A percentile compares a stretch with the other conserved stretches of the same genome.
phyloP scores from a whole-genome alignment of 53 echinoderm and acorn worm genomes.

The Stichopus horrens region DNA sequence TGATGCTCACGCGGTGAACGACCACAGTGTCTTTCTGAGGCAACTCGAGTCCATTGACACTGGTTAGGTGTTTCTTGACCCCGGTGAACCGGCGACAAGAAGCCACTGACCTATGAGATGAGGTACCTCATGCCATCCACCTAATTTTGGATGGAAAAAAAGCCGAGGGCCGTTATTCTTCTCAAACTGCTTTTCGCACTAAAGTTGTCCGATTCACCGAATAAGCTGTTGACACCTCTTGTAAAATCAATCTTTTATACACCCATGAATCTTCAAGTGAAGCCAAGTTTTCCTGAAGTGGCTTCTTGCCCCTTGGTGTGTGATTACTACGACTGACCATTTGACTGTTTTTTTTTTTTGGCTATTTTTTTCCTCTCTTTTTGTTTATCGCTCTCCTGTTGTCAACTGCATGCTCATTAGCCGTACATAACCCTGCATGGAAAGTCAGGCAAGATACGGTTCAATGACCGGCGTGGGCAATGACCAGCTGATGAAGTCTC shows the following conservation, averaged over 20 bases:
- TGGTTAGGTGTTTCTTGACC: slow-evolving; percentile 36
- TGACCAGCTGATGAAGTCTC: slow-evolving; percentile 42
- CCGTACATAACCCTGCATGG: background rate
- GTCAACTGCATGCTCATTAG: slow-evolving; percentile 18
- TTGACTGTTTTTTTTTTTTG: background rate
- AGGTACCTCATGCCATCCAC: slow-evolving; percentile 26
- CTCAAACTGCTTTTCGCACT: slow-evolving; percentile 29
- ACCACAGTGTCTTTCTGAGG: slow-evolving; percentile 23
- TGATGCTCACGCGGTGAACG: slow-evolving; percentile 38
- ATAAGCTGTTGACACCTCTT: slow-evolving; percentile 33
- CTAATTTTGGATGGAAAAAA: slow-evolving; percentile 7
- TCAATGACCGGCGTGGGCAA: slow-evolving; percentile 40
- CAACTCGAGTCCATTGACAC: slow-evolving; percentile 40
- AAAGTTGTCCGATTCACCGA: slow-evolving; percentile 30
- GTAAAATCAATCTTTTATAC: slow-evolving; percentile 44
- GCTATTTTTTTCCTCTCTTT: background rate
- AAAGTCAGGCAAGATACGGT: background rate
- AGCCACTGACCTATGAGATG: slow-evolving; percentile 26
- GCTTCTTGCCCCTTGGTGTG: slow-evolving; percentile 22
- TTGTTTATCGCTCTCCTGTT: background rate
- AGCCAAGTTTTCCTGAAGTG: slow-evolving; percentile 17
- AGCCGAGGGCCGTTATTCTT: slow-evolving; percentile 37
- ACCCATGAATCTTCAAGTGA: slow-evolving; percentile 36
- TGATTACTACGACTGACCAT: slow-evolving; percentile 41
- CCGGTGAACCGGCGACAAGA: slow-evolving; percentile 36